These are phyloP conservation scores for Cotesia congregata DNA, from an alignment of 2,888 invertebrate species.

Conservation along the genomic window DNA sequence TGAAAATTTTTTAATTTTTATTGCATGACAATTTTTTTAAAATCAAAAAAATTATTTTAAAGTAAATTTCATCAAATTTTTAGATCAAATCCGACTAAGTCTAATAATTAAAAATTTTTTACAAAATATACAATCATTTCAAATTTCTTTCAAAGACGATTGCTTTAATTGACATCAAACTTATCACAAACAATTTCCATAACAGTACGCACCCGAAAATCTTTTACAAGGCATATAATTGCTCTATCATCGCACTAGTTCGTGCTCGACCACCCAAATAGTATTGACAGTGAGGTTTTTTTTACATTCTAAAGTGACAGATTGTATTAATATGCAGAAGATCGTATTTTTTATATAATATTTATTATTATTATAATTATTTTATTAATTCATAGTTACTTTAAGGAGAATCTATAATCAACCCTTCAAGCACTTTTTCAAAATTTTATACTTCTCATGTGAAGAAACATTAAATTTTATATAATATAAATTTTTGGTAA, in stretches of 20 bases:
- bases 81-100: no score
- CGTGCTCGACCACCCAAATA: slow-evolving; percentile 2
- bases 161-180: neutral
- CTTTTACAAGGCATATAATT: slow-evolving; percentile 24
- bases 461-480: no score
- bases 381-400: neutral
- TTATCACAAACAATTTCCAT: slow-evolving; percentile 3
- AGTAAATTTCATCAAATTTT: no score
- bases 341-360: neutral
- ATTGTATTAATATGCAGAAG: slow-evolving; percentile 15
- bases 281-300: slow-evolving; percentile 27
- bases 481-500: no score
- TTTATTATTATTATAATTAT: neutral
- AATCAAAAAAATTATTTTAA: no score
- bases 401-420: neutral
- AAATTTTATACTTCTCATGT: neutral
- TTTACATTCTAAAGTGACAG: slow-evolving; percentile 15
- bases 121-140: no score
- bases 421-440: neutral
- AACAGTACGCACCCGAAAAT: slow-evolving; percentile 10
- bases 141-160: neutral
- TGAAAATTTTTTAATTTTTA: neutral
- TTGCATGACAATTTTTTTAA: neutral
- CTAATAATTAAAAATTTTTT: no score
- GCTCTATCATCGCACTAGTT: slow-evolving; percentile 23